Percentiles rank a stretch among this genome's conserved stretches.
Evolutionary conservation across 2,113 vertebrate species (phyloP).

Genomic region (Seriola aureovittata): DNA sequence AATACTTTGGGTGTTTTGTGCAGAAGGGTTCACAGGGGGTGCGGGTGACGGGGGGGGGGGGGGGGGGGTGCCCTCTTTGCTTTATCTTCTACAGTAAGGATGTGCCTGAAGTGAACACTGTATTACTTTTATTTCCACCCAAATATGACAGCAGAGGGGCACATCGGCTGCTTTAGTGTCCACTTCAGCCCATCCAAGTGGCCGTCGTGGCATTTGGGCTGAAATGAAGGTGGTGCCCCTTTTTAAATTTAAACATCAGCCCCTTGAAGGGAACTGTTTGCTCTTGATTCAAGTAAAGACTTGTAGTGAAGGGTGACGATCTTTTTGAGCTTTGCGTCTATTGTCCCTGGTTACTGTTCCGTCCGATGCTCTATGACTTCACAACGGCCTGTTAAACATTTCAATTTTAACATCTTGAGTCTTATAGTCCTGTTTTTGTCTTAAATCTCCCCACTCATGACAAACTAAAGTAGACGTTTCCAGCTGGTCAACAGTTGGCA

Average conservation of each 20-base stretch:
- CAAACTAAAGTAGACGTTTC: background rate
- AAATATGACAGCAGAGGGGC: slow-evolving; percentile 14
- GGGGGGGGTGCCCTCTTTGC: background rate
- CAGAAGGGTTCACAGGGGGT: background rate
- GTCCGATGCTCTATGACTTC: background rate
- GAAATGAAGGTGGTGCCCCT: background rate
- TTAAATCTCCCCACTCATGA: background rate
- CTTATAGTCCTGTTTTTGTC: background rate
- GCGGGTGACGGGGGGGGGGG: too few species aligned
- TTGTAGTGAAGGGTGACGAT: background rate
- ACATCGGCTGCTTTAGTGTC: background rate
- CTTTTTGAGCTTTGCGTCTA: background rate
- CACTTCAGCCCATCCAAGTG: background rate
- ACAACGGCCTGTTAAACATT: background rate
- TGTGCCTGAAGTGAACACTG: background rate
- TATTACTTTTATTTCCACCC: slow-evolving; percentile 5
- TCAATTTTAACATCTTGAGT: background rate
- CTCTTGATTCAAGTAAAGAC: background rate
- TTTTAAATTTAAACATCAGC: background rate
- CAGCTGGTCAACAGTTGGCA: background rate
- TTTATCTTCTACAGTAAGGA: background rate
- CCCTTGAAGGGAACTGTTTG: background rate
- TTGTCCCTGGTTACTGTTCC: background rate
- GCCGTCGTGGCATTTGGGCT: slow-evolving; percentile 30
- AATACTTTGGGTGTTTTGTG: background rate